Evolutionary conservation across 2,113 vertebrate species (phyloP), one percentile per base, ranked within the genome.

Genomic region (Neolamprologus fasciatus): DNA sequence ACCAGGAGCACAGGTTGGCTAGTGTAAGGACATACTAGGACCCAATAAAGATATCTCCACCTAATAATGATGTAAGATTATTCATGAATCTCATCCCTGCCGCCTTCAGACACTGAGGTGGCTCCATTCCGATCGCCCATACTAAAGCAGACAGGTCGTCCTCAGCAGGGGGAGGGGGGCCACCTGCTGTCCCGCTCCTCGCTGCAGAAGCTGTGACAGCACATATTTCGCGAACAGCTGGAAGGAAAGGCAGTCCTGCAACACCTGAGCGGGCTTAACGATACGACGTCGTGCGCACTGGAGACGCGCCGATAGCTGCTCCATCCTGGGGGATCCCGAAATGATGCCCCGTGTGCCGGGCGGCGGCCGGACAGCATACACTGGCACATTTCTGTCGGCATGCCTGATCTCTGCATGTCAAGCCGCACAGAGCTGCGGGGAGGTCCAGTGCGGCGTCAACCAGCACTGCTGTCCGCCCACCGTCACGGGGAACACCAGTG

Each of bases 401-500:
- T 94, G 93, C 53, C 84, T 95, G 61, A 40, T 96, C 42, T 95
- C 93, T 8, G 94, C 91, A 31, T 96, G 95, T 57, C 89, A 96
- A 47, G 96, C 96, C 42, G 85, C 93, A 40, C 94, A 95, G 92
- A 95, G 92, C 91, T 98, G 98, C 93, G 97, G 94, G 40, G 96
- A 96, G 73, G 94, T 97, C 89, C 96, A 96, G 89, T 98, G 98
- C 93, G 95, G 93, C 17, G 97, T 96, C 33, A 94, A 94, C 55
- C 97, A 98, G 94, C 96, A 96, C 91, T 98, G 98, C 96, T 98
- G 97, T 82, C 93, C 96, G 87, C 96, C 94, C 53, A 21, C 51
- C 81, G 79, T 78, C 61, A n/a, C 50, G 21, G 96, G 96, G 80
- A 97, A 97, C 96, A 94, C 91, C 80, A 95, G 93, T 78, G 79